Evolutionary conservation across 1,140 invertebrate genomes (phyloP), one percentile per base, ranked within the genome.

Genomic region (Drosophila nikananu): DNA sequence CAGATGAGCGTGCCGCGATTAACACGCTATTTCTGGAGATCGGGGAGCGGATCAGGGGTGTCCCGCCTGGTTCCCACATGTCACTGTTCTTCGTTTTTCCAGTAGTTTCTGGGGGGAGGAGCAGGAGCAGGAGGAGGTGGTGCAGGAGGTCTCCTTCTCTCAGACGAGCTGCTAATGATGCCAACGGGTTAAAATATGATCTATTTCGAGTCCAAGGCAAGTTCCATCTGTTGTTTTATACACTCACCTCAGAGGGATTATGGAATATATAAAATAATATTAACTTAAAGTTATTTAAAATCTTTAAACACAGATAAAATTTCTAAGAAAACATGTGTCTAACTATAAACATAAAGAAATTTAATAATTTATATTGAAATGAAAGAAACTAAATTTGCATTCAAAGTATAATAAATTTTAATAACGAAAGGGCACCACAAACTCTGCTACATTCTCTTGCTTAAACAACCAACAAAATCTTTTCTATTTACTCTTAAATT

Each of bases 11-110:
- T 89, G 84, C 84, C 75, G 67, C 86, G 78, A 89, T 89, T 89
- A 89, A 81, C 86, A 89, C 84, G 86, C 84, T 89, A 89, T 89
- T 89, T 89, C 81, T 90, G 84, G 82, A 81, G 79, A 44, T 46
- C 49, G 58, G 61, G 51, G 44, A 79, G 84, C 77, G 70, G 80
- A 49, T 48, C 54, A 48, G 62, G 32, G 27, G 61, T 39, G 41
- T 49, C n/a, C 27, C 48, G 13, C 42, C 35, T 58, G 64, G 70
- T 81, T 78, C 67, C 80, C 80, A 82, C 80, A 82, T 81, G 80
- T 81, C 80, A 81, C 49, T 77, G 41, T 35, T 46, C 58, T 44
- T 72, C 46, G 42, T 59, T 67, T 68, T 72, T 32, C 65, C 6
- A 4, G 15, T 12, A 55, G 32, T 55, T 49, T 35, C 9, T 9